Percentiles rank a stretch among this genome's conserved stretches.
Evolutionary conservation across 1,140 invertebrate species (phyloP).

Genomic region (Ptiloglossa arizonensis): DNA sequence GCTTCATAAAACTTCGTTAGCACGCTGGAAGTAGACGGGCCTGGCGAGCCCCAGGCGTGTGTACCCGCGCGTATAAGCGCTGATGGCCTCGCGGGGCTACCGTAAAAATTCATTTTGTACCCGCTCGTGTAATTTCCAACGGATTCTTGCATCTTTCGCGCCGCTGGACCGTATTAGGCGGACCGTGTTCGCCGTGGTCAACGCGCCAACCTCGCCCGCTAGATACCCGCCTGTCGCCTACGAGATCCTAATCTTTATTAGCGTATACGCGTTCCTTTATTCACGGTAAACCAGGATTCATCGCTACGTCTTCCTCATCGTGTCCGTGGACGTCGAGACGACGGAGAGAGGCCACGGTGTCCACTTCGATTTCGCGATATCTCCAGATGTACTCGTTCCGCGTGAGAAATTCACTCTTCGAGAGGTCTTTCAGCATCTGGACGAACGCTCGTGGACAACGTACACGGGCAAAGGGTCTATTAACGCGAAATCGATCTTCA

Average conservation of each 20-base stretch:
- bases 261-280: constrained; percentile 26
- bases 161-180: constrained; percentile 57
- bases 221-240: constrained; percentile 21
- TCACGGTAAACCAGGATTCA: constrained; percentile 35
- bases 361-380: too few relatives aligned
- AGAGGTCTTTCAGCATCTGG: too few relatives aligned
- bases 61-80: constrained; percentile 48
- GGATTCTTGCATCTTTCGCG: constrained; percentile 63
- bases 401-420: too few relatives aligned
- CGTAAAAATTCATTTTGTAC: constrained; percentile 71
- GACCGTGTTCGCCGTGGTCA: constrained; percentile 41
- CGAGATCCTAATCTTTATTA: constrained; percentile 49
- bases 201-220: not conserved
- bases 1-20: constrained; percentile 81
- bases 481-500: too few relatives aligned
- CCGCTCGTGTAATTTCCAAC: constrained; percentile 58
- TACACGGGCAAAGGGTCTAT: too few relatives aligned
- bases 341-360: too few relatives aligned
- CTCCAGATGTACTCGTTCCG: too few relatives aligned
- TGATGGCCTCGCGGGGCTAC: constrained; percentile 59
- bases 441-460: too few relatives aligned
- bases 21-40: constrained; percentile 72
- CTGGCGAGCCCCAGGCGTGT: constrained; percentile 23
- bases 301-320: constrained; percentile 18
- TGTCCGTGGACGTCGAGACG: too few relatives aligned